Evolutionary conservation across 1,140 invertebrate species (phyloP), one percentile per base, ranked within the genome.

Genomic region (Odontomachus brunneus): DNA sequence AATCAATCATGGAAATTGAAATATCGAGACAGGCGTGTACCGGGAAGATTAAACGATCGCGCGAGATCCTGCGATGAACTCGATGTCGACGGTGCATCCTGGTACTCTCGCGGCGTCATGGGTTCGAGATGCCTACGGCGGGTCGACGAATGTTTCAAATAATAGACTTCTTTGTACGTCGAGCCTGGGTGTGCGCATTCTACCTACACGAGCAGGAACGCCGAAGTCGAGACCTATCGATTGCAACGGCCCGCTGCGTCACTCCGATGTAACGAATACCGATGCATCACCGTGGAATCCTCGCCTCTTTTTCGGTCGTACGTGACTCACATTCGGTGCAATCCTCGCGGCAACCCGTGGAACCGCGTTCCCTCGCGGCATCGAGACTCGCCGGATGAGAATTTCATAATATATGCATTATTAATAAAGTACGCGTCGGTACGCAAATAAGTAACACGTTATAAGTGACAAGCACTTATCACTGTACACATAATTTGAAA

Each of bases 241-340:
- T 53, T 38, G 29, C 22, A 53, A 53, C 55, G 48, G n/a, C 19
- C 53, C 12, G 71, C 81, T 84, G 75, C 48, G 33, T 78, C 63
- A 69, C 57, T 82, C 63, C 69, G 74, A 86, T 85, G 78, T 29
- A 51, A 19, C 53, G 33, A 62, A 83, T 72, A 74, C 72, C 72
- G 84, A 86, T 65, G 29, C 82, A 66, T 67, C 75, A 66, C 14
- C n/a, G n/a, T 80, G 38, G 15, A 67, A 78, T 76, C 53, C 33
- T 12, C 55, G 55, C 53, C 66, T 75, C 84, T 84, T 62, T 84
- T 75, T 59, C 59, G 19, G 33, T 24, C 33, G 60, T 55, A 89
- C 88, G 87, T 89, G 88, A 89, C 76, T 88, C 65, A 74, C 88
- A 75, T 89, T 80, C 85, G 48, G 22, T 44, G 38, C 33, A 44